Evolutionary conservation across 2,888 invertebrate species (phyloP).

Genomic region (Agonopterix subpropinquella): DNA sequence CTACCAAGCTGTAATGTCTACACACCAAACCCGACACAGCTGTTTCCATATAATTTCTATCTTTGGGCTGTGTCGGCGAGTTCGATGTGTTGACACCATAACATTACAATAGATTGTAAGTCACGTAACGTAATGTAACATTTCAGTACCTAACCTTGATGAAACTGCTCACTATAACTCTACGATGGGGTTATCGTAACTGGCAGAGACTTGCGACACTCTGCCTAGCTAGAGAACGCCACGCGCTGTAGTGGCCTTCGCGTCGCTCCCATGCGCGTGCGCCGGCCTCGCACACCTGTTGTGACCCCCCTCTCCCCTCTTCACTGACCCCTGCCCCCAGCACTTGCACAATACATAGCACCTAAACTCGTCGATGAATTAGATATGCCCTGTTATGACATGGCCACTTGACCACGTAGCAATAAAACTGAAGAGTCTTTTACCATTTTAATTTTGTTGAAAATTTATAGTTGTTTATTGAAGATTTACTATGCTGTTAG

Average conservation of each 20-base stretch:
- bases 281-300: constrained; percentile 60
- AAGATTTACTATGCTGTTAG: too few relatives aligned
- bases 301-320: constrained; percentile 29
- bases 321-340: constrained; percentile 13
- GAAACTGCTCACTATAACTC: constrained; percentile 3
- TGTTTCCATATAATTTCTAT: too few relatives aligned
- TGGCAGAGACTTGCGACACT: constrained; percentile 38
- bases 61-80: too few relatives aligned
- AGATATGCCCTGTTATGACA: too few relatives aligned
- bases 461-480: too few relatives aligned
- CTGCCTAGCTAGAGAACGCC: constrained; percentile 30
- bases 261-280: constrained; percentile 48
- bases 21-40: neutral
- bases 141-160: constrained; percentile 5
- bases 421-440: too few relatives aligned
- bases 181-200: constrained; percentile 12
- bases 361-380: constrained; percentile 16
- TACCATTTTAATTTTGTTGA: too few relatives aligned
- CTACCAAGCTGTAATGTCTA: neutral
- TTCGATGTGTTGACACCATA: too few relatives aligned
- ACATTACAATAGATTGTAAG: neutral
- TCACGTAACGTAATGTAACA: neutral
- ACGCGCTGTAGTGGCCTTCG: constrained; percentile 48
- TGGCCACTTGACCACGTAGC: too few relatives aligned
- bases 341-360: constrained; percentile 46